phyloP scores from a whole-genome alignment of 2,797 vertebrate species.

The Artibeus lituratus region DNA sequence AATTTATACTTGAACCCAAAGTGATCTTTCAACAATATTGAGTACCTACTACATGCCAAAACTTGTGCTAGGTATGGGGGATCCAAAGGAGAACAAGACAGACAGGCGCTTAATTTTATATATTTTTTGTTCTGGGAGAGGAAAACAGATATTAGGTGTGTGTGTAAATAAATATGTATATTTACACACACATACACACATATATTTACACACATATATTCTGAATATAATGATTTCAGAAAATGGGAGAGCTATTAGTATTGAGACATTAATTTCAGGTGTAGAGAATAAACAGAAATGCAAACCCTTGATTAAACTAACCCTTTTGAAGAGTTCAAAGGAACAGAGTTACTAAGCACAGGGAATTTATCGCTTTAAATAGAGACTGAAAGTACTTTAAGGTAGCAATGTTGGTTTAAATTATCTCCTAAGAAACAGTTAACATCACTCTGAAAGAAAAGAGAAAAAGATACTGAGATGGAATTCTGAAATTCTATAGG shows the following conservation, averaged over 20 bases:
- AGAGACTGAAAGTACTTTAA: neutral
- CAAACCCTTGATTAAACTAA: neutral
- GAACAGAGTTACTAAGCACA: neutral
- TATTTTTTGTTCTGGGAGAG: neutral
- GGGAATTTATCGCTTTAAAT: slow-evolving; percentile 12
- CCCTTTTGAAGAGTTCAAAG: neutral
- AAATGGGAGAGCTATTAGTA: neutral
- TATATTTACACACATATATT: no score
- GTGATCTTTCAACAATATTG: neutral
- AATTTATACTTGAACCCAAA: neutral
- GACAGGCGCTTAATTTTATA: neutral
- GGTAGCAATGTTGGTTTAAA: neutral
- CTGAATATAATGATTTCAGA: neutral
- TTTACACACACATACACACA: no score
- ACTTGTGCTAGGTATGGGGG: neutral
- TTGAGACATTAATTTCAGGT: neutral
- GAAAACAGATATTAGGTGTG: neutral
- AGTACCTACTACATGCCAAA: neutral
- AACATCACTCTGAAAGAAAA: neutral
- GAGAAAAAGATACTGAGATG: neutral
- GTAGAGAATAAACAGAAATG: neutral
- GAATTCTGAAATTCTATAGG: neutral
- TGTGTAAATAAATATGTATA: neutral
- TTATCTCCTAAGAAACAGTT: slow-evolving; percentile 33
- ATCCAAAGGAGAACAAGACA: neutral